Evolutionary conservation across 2,797 vertebrate species (phyloP).

Genomic region (Acestrorhynchus altus): DNA sequence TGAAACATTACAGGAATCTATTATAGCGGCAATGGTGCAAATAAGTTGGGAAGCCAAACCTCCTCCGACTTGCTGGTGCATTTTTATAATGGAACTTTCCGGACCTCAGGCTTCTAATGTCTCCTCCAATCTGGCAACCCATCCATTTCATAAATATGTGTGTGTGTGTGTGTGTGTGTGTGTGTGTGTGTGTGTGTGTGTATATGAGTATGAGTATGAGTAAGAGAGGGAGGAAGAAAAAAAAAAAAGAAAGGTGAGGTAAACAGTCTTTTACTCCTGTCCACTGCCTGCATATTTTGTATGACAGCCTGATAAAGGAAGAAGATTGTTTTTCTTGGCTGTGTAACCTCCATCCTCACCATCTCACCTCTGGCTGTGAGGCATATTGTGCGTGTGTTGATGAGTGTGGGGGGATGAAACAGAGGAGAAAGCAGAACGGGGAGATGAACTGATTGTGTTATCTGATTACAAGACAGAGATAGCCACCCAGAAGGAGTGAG

Average conservation of each 20-base stretch:
- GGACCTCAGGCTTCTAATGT: conserved; percentile 48
- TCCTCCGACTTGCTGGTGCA: conserved; percentile 16
- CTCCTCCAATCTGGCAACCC: conserved; percentile 55
- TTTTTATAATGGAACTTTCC: conserved; percentile 47
- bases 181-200: conserved; percentile 19
- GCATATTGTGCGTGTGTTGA: conserved; percentile 20
- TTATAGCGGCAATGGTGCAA: conserved; percentile 50
- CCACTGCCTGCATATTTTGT: conserved; percentile 41
- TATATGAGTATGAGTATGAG: neutral
- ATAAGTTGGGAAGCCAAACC: conserved; percentile 43
- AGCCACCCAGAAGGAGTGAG: conserved; percentile 39
- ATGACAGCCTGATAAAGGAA: conserved; percentile 46
- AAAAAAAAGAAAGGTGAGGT: conserved; percentile 23
- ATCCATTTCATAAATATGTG: conserved; percentile 31
- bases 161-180: conserved; percentile 29
- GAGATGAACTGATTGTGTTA: conserved; percentile 42
- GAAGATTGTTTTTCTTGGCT: conserved; percentile 44
- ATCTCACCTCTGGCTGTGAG: neutral
- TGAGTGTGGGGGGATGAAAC: conserved; percentile 18
- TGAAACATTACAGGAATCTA: conserved; percentile 54
- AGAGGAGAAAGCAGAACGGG: conserved; percentile 36
- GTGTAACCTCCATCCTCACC: conserved; percentile 32
- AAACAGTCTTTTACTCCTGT: conserved; percentile 20
- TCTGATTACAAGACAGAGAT: conserved; percentile 31
- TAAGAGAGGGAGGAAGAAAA: conserved; percentile 2